phyloP scores from a whole-genome alignment of 2,113 vertebrate species.

The Microtus oregoni region DNA sequence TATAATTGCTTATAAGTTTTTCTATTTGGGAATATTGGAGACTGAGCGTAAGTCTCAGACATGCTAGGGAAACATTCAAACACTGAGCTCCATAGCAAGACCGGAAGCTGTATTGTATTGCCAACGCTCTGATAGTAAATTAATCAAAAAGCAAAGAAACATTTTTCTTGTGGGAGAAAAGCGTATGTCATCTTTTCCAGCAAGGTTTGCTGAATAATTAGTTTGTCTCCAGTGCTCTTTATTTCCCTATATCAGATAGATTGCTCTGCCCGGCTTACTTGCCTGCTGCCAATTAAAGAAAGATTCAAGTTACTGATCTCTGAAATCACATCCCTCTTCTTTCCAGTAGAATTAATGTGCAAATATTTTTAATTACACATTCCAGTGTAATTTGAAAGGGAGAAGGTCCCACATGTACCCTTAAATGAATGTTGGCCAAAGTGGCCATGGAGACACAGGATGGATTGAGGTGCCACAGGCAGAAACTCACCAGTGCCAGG shows the following conservation, averaged over 20 bases:
- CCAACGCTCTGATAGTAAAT: background rate
- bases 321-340: conserved; percentile 42
- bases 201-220: background rate
- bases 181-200: background rate
- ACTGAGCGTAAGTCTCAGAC: background rate
- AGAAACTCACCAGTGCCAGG: background rate
- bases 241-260: background rate
- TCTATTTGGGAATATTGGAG: background rate
- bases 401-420: conserved; percentile 55
- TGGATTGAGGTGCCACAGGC: conserved; percentile 43
- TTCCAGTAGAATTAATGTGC: background rate
- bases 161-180: background rate
- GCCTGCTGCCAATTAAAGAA: conserved; percentile 58
- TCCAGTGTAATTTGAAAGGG: conserved; percentile 72
- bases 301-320: background rate
- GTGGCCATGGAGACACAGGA: background rate
- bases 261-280: background rate
- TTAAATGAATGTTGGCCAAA: conserved; percentile 40
- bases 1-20: background rate
- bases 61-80: background rate
- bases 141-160: background rate
- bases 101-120: background rate
- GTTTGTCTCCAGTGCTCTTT: background rate
- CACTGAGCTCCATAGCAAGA: background rate
- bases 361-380: conserved; percentile 72